Percentiles rank a stretch among this genome's conserved stretches.
These are phyloP conservation scores for Myoxocephalus aenaeus DNA, from an alignment of 2,797 vertebrate species.

Conservation along the genomic window DNA sequence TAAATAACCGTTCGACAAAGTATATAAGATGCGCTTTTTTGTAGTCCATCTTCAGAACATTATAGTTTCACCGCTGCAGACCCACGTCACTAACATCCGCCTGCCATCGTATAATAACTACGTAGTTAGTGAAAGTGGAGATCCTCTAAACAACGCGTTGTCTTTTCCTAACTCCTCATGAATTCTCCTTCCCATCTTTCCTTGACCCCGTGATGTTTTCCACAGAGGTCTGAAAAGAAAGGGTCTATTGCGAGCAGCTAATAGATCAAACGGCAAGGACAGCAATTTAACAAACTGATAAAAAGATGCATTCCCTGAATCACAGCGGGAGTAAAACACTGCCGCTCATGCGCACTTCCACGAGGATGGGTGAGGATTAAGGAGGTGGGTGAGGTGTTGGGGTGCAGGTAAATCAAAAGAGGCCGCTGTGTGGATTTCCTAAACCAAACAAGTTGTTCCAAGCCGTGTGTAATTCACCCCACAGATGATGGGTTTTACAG, in stretches of 20 bases:
- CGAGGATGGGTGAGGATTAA: slow-evolving; percentile 14
- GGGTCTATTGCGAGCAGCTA: slow-evolving; percentile 27
- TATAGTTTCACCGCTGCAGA: no score
- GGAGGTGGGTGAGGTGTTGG: slow-evolving; percentile 4
- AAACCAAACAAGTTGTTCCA: slow-evolving; percentile 85
- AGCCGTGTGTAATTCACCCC: slow-evolving; percentile 83
- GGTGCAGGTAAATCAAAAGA: slow-evolving; percentile 78
- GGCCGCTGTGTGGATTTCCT: slow-evolving; percentile 73
- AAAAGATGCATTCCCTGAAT: slow-evolving; percentile 53
- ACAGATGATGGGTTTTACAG: slow-evolving; percentile 87
- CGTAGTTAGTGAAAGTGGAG: no score
- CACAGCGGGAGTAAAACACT: slow-evolving; percentile 42
- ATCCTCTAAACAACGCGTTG: no score
- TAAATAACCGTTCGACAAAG: no score
- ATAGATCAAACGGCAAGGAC: slow-evolving; percentile 61
- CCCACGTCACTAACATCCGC: no score
- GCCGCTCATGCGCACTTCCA: slow-evolving; percentile 35
- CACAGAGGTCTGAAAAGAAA: background rate
- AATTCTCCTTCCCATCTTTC: no score
- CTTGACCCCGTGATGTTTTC: no score
- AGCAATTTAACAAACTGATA: slow-evolving; percentile 47
- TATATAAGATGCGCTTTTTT: no score
- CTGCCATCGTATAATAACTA: no score
- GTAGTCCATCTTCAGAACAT: no score
- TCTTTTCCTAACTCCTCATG: no score